A percentile compares a stretch with the other conserved stretches of the same genome.
These are phyloP conservation scores for Romanogobio albipinnatus DNA, from an alignment of 2,113 vertebrate species.

Conservation along the genomic window DNA sequence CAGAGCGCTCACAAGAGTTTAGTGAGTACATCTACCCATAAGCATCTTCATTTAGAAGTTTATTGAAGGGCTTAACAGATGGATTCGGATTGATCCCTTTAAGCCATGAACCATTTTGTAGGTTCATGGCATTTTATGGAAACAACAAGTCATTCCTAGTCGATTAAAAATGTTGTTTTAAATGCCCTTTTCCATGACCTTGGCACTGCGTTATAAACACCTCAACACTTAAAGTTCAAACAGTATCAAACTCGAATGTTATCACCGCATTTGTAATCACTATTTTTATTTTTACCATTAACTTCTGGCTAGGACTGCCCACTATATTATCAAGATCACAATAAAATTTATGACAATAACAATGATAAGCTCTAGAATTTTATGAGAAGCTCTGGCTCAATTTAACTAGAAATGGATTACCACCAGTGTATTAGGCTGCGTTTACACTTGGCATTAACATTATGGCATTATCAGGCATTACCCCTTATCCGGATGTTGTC, in stretches of 20 bases:
- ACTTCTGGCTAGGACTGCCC: neutral
- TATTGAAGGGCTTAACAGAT: neutral
- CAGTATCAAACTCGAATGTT: neutral
- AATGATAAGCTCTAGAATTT: too few relatives aligned
- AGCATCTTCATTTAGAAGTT: conserved; percentile 60
- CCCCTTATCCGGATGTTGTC: too few relatives aligned
- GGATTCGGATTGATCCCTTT: neutral
- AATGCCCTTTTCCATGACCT: neutral
- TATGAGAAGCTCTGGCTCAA: too few relatives aligned
- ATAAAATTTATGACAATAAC: too few relatives aligned
- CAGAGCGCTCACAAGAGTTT: conserved; percentile 82
- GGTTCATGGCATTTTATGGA: too few relatives aligned
- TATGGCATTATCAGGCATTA: too few relatives aligned
- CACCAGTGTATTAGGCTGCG: too few relatives aligned
- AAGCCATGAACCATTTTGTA: neutral
- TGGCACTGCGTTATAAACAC: neutral
- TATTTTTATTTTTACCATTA: neutral
- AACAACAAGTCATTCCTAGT: neutral
- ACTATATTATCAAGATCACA: too few relatives aligned
- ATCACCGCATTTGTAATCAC: neutral
- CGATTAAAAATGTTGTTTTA: neutral
- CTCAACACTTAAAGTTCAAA: neutral
- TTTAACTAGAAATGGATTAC: too few relatives aligned
- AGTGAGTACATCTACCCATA: conserved; percentile 72
- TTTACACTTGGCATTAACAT: too few relatives aligned